Conservation (phyloP, 2,888 invertebrate species). For the Brachyptera putata region DNA sequence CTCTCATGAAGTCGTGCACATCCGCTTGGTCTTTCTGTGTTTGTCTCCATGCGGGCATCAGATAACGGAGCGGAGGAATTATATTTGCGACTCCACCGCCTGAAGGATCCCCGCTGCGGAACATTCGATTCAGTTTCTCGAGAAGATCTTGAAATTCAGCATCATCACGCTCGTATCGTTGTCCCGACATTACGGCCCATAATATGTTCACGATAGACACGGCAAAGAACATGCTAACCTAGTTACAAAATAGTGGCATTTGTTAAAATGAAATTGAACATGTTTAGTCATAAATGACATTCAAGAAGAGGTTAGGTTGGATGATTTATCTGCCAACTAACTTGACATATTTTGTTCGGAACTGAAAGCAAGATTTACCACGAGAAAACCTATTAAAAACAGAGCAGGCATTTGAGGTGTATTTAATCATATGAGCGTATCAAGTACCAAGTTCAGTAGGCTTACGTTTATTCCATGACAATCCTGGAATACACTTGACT, state of each 20-base stretch:
- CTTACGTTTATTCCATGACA: no score
- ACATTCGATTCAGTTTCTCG: conserved; percentile 19
- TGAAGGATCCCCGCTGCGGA: conserved; percentile 22
- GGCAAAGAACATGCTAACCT: conserved; percentile 29
- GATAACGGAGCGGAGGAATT: conserved; percentile 13
- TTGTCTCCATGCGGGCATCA: conserved; percentile 11
- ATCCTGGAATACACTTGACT: no score
- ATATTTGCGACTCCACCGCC: conserved; percentile 19
- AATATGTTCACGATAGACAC: conserved; percentile 34
- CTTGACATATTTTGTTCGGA: no score
- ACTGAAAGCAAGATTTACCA: no score
- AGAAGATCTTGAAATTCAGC: conserved; percentile 29
- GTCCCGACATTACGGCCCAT: conserved; percentile 35
- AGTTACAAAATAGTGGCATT: no score
- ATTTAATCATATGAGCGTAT: no score
- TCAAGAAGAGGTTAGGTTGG: not conserved
- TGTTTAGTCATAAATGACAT: not conserved
- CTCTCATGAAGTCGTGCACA: not conserved
- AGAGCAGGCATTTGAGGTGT: no score
- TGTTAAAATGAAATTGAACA: not conserved
- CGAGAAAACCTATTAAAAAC: no score
- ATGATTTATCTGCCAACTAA: not conserved
- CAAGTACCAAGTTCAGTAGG: no score
- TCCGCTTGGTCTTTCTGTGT: not conserved
- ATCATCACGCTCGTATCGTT: conserved; percentile 30